These are phyloP conservation scores for Parus major DNA, from an alignment of 2,113 vertebrate species.

Conservation along the genomic window DNA sequence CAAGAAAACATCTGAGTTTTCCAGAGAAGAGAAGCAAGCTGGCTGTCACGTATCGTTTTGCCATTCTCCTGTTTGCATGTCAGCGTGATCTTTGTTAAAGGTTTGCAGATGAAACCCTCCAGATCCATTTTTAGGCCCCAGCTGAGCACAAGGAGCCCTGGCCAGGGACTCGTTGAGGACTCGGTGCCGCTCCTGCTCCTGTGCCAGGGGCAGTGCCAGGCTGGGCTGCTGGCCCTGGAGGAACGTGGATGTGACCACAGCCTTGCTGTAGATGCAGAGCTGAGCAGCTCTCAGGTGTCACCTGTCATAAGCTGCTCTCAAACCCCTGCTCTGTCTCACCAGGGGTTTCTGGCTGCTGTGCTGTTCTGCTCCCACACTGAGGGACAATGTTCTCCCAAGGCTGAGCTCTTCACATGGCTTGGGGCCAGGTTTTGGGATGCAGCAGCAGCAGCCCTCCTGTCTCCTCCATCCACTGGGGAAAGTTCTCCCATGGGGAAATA, in stretches of 20 bases:
- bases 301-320: neutral
- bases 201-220: fast-evolving
- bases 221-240: fast-evolving
- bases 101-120: neutral
- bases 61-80: neutral
- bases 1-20: neutral
- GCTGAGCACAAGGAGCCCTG: neutral
- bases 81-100: neutral
- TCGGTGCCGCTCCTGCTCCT: fast-evolving
- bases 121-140: neutral
- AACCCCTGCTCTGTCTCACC: neutral
- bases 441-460: neutral
- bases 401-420: fast-evolving
- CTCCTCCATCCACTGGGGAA: neutral
- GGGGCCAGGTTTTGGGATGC: neutral
- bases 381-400: fast-evolving
- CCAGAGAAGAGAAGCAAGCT: neutral
- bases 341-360: neutral
- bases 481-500: neutral
- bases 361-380: neutral
- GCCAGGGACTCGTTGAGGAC: neutral
- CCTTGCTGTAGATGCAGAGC: fast-evolving
- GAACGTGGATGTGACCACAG: neutral
- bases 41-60: neutral
- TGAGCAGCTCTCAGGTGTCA: fast-evolving